These are phyloP conservation scores for Rhimphoctona megacephalus DNA, from an alignment of 2,888 invertebrate species.

Conservation along the genomic window DNA sequence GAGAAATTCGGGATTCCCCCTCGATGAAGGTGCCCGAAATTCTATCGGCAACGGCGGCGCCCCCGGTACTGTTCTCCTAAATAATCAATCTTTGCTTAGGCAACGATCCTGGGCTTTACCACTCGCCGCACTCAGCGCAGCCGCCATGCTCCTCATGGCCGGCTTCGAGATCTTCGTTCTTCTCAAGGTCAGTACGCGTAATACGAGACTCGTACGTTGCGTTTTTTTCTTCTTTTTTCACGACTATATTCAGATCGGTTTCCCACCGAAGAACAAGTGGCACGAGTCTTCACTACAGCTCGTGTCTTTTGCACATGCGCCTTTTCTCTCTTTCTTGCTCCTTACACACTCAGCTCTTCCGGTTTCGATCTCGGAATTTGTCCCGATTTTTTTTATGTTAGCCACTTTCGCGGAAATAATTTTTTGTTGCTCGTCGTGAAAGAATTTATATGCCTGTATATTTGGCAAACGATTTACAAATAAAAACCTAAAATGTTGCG, in stretches of 20 bases:
- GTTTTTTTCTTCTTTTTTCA: not conserved
- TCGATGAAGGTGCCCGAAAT: constrained; percentile 65
- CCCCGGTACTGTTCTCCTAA: constrained; percentile 76
- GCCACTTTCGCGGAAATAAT: not conserved
- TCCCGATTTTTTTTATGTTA: not conserved
- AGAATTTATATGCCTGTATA: not conserved
- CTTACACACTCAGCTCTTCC: not conserved
- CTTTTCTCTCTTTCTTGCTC: not conserved
- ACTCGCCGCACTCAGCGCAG: constrained; percentile 92
- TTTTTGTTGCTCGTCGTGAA: not conserved
- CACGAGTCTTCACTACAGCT: not conserved
- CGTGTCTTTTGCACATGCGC: not conserved
- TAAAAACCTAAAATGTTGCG: not conserved
- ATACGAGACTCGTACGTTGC: constrained; percentile 2
- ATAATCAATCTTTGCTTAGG: constrained; percentile 86
- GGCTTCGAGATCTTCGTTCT: constrained; percentile 96
- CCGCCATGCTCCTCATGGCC: constrained; percentile 93
- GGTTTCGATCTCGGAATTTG: constrained; percentile 14
- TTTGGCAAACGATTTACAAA: not conserved
- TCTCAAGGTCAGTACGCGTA: constrained; percentile 85
- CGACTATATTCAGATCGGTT: constrained; percentile 19
- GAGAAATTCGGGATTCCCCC: constrained; percentile 75
- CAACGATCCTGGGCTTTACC: constrained; percentile 96
- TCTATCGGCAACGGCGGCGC: constrained; percentile 58
- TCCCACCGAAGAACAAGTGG: constrained; percentile 38